These are phyloP conservation scores for Eretmocerus hayati DNA, from an alignment of 2,888 invertebrate species.

Conservation along the genomic window DNA sequence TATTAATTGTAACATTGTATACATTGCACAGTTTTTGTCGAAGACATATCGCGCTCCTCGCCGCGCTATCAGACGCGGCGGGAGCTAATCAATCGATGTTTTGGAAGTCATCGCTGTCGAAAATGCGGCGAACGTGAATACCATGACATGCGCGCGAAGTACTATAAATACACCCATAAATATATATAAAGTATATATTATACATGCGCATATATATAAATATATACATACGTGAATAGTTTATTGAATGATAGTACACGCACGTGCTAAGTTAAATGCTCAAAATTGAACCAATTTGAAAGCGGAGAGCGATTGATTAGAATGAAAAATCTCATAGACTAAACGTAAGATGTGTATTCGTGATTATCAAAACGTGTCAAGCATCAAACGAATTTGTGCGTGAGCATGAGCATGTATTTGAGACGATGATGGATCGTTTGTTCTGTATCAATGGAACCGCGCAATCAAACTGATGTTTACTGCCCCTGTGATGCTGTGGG, in stretches of 20 bases:
- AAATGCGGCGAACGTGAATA: not conserved
- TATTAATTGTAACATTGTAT: constrained; percentile 26
- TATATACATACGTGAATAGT: not conserved
- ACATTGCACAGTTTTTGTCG: constrained; percentile 17
- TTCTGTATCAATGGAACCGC: constrained; percentile 6
- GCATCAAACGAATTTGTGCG: too few species aligned
- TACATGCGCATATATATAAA: too few species aligned
- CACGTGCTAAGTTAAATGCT: too few species aligned
- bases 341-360: too few species aligned
- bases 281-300: constrained; percentile 7
- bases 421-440: too few species aligned
- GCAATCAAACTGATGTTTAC: constrained; percentile 18
- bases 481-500: constrained; percentile 18
- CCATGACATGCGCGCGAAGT: not conserved
- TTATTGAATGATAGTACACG: not conserved
- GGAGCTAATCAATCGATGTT: constrained; percentile 15
- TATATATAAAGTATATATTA: constrained; percentile 1
- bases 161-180: not conserved
- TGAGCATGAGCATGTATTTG: too few species aligned
- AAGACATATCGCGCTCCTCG: constrained; percentile 22
- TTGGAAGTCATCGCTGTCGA: not conserved
- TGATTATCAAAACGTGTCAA: too few species aligned
- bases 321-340: too few species aligned
- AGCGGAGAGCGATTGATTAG: not conserved
- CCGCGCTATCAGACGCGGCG: constrained; percentile 9